phyloP scores from a whole-genome alignment of 2,888 invertebrate species.

The Parnassius smintheus region DNA sequence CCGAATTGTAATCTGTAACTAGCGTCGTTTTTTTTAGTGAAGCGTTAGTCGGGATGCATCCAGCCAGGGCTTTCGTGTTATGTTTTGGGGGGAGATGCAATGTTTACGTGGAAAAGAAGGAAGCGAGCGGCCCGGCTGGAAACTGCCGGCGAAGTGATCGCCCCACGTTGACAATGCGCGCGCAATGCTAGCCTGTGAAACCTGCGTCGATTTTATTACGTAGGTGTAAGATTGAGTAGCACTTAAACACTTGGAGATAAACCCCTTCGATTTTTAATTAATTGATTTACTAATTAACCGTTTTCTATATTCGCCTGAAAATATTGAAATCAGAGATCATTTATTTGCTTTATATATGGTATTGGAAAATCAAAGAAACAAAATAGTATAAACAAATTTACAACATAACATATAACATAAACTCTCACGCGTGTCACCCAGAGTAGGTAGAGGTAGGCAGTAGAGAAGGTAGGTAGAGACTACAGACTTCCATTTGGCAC shows the following conservation, averaged over 20 bases:
- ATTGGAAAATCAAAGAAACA: no score
- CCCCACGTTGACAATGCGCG: slow-evolving; percentile 62
- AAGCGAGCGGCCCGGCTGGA: slow-evolving; percentile 76
- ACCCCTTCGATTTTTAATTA: slow-evolving; percentile 52
- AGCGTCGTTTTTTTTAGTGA: slow-evolving; percentile 39
- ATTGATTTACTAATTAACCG: slow-evolving; percentile 42
- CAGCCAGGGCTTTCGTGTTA: slow-evolving; percentile 73
- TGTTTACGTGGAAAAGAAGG: slow-evolving; percentile 60
- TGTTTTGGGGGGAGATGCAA: slow-evolving; percentile 59
- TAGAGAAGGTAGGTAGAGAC: no score
- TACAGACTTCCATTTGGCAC: no score
- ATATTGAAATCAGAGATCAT: neutral
- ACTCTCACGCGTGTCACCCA: no score
- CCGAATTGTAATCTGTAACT: slow-evolving; percentile 32
- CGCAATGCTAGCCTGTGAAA: slow-evolving; percentile 49
- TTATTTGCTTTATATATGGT: no score
- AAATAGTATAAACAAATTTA: no score
- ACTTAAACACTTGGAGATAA: slow-evolving; percentile 39
- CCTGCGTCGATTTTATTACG: slow-evolving; percentile 57
- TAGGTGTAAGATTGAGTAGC: slow-evolving; percentile 66
- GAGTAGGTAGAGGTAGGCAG: no score
- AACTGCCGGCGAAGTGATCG: slow-evolving; percentile 74
- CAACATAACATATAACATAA: no score
- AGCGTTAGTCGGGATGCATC: slow-evolving; percentile 44
- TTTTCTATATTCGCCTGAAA: neutral